Percentiles rank a stretch among this genome's conserved stretches.
phyloP scores from a whole-genome alignment of 2,888 invertebrate species.

The Synanthedon vespiformis region DNA sequence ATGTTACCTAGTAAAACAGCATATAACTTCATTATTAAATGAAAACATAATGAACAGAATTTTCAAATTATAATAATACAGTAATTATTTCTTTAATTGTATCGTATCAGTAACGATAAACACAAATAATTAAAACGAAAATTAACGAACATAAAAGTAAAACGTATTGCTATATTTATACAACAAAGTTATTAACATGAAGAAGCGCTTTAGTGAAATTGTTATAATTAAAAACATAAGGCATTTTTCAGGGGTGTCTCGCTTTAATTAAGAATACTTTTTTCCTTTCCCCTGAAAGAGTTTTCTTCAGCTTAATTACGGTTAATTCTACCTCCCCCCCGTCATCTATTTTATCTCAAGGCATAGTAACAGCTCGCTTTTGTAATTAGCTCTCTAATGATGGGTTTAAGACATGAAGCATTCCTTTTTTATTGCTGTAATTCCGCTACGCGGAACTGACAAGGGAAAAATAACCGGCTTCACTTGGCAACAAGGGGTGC shows the following conservation, averaged over 20 bases:
- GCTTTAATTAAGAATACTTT: conserved; percentile 53
- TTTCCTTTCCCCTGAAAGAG: conserved; percentile 38
- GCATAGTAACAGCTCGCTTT: conserved; percentile 26
- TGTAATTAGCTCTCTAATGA: conserved; percentile 34
- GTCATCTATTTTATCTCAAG: conserved; percentile 37
- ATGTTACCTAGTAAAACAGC: too few species aligned
- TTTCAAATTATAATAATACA: too few species aligned
- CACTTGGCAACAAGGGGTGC: too few species aligned
- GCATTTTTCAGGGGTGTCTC: conserved; percentile 38
- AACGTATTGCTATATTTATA: conserved; percentile 5
- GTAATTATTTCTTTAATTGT: too few species aligned
- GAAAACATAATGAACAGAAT: too few species aligned
- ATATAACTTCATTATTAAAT: too few species aligned
- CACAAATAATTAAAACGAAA: neutral
- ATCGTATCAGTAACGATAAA: neutral
- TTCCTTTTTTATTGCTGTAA: conserved; percentile 17
- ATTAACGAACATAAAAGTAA: neutral
- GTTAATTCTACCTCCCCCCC: conserved; percentile 36
- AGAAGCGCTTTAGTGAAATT: conserved; percentile 19
- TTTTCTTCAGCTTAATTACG: conserved; percentile 49
- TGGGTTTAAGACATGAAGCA: conserved; percentile 20
- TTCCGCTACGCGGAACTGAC: conserved; percentile 9
- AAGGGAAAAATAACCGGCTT: conserved; percentile 5
- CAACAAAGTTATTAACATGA: conserved; percentile 15
- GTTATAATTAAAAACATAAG: conserved; percentile 49